A percentile compares a stretch with the other conserved stretches of the same genome.
Evolutionary conservation across 2,888 invertebrate species (phyloP).

Genomic region (Scaptomyza cyrtandrae): DNA sequence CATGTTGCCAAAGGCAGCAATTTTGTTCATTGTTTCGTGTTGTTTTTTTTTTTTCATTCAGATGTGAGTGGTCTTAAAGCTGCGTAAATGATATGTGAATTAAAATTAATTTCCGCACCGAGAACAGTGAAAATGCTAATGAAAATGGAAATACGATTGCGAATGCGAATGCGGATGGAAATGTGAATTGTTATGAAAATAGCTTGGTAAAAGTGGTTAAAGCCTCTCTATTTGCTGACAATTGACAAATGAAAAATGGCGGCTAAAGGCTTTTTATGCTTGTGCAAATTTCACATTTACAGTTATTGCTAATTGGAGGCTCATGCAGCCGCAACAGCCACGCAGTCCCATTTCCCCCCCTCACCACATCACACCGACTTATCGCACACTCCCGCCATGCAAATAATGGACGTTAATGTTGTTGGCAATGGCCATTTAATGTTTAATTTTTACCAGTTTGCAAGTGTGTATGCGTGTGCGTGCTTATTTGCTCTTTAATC

Average conservation of each 20-base stretch:
- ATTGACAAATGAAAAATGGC: conserved; percentile 78
- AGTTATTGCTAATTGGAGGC: conserved; percentile 79
- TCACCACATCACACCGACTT: not conserved
- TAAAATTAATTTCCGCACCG: conserved; percentile 25
- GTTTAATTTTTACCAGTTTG: conserved; percentile 63
- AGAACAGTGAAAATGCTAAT: conserved; percentile 12
- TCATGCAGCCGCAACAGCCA: conserved; percentile 66
- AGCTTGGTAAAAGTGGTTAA: conserved; percentile 33
- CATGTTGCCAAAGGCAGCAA: conserved; percentile 57
- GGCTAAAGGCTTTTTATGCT: conserved; percentile 69
- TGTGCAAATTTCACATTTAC: conserved; percentile 80
- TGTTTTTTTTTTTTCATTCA: conserved; percentile 16
- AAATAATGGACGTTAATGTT: conserved; percentile 76
- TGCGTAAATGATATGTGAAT: conserved; percentile 28
- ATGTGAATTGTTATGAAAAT: conserved; percentile 20
- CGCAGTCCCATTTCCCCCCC: not conserved
- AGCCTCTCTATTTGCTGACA: conserved; percentile 60
- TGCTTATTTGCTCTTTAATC: conserved; percentile 65
- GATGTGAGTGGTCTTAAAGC: conserved; percentile 51
- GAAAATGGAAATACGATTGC: conserved; percentile 2
- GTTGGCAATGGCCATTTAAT: conserved; percentile 76
- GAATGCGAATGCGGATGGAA: conserved; percentile 2
- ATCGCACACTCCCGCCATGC: conserved; percentile 15
- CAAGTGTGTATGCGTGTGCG: conserved; percentile 23
- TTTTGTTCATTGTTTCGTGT: conserved; percentile 26